These are phyloP conservation scores for Drosophila vallismaia DNA, from an alignment of 2,888 invertebrate species.

Conservation along the genomic window DNA sequence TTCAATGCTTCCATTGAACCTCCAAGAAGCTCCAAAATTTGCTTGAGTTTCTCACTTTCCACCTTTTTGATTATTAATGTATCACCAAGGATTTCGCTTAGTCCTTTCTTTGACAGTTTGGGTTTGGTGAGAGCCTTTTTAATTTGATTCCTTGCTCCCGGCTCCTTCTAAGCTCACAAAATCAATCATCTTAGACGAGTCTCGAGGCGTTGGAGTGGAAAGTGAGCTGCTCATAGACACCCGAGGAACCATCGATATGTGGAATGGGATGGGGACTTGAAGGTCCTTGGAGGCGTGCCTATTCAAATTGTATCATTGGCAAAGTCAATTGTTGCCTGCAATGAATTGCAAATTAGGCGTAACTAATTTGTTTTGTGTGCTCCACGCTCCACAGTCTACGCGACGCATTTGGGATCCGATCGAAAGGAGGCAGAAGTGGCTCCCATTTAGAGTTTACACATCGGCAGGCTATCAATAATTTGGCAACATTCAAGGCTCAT, in stretches of 20 bases:
- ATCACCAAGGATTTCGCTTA: background rate
- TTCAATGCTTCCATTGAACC: no score
- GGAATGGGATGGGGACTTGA: background rate
- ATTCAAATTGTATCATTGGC: conserved; percentile 61
- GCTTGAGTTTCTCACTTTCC: no score
- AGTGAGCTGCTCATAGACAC: conserved; percentile 38
- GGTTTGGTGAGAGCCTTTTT: conserved; percentile 40
- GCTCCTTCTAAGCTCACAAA: conserved; percentile 27
- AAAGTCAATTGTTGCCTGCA: conserved; percentile 63
- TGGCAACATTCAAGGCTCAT: conserved; percentile 60
- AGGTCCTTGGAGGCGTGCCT: conserved; percentile 13
- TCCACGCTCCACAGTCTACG: background rate
- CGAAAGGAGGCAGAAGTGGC: conserved; percentile 7
- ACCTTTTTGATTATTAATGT: no score
- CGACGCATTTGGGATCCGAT: conserved; percentile 4
- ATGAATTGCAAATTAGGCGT: conserved; percentile 73
- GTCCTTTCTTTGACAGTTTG: background rate
- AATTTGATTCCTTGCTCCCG: conserved; percentile 33
- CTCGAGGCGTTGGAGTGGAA: conserved; percentile 33
- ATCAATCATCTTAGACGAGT: conserved; percentile 42
- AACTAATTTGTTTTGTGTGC: conserved; percentile 69
- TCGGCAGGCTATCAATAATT: conserved; percentile 39
- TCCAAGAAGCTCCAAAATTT: no score
- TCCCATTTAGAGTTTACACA: conserved; percentile 31
- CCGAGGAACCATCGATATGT: conserved; percentile 21